These are phyloP conservation scores for Allolobophora icterica DNA, from an alignment of 2,888 invertebrate genomes.

Conservation along the genomic window DNA sequence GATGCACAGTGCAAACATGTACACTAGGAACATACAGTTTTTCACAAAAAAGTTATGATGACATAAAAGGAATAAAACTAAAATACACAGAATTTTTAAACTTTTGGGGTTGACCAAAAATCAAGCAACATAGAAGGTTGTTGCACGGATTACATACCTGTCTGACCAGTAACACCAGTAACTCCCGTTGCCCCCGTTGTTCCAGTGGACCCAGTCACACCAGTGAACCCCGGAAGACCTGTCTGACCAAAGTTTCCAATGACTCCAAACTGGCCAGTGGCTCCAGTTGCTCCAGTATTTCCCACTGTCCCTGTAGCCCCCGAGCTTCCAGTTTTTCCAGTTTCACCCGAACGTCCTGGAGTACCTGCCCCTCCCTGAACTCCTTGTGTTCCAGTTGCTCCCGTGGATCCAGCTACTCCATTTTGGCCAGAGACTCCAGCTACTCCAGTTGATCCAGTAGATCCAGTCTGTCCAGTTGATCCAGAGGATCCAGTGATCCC, in stretches of 20 bases:
- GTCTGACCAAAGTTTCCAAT: constrained; percentile 12
- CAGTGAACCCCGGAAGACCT: not conserved
- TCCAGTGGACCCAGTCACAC: constrained; percentile 11
- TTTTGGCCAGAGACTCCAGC: constrained; percentile 32
- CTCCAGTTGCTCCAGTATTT: constrained; percentile 30
- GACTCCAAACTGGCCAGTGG: constrained; percentile 26
- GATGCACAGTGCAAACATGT: not conserved
- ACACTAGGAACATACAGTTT: not conserved
- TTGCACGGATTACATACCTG: not conserved
- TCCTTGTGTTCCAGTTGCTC: constrained; percentile 25
- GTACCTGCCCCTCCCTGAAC: constrained; percentile 13
- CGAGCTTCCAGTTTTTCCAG: constrained; percentile 30
- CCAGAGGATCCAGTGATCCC: constrained; percentile 30
- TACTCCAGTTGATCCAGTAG: constrained; percentile 32
- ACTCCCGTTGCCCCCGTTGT: constrained; percentile 23
- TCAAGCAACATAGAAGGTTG: not conserved
- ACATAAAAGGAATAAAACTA: not conserved
- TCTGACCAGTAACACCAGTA: not conserved
- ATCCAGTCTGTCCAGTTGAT: constrained; percentile 36
- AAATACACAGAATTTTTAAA: not conserved
- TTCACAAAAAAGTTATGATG: no score
- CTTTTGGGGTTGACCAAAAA: not conserved
- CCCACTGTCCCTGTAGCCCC: constrained; percentile 26
- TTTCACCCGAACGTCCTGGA: constrained; percentile 20
- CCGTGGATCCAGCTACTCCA: constrained; percentile 66